Base-by-base conservation (phyloP, 2,113 vertebrate species). In the Pimephales promelas region DNA sequence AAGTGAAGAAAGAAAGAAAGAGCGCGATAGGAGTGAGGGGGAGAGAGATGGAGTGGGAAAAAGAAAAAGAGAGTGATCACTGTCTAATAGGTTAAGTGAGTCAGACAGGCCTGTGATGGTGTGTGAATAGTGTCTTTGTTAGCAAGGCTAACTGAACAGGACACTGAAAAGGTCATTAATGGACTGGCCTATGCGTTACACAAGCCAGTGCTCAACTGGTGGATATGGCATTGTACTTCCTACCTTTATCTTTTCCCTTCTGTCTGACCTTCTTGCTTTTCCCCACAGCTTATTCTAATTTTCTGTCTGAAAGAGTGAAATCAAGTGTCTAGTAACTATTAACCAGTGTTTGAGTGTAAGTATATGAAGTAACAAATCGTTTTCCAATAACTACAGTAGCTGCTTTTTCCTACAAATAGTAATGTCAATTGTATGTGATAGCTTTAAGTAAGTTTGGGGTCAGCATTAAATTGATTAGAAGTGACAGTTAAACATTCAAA, bases 71-170 rank as follows among this genome's bases (percentile, higher is more conserved):
- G 85, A 90, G 87, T 91, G 88, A 92, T 94, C 89, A 92, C 89
- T 90, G 91, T 90, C 85, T 82, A 90, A 87, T 87, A 90, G 89
- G 89, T 87, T 93, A 93, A 94, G 88, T 90, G 89, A 92, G 90
- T 90, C 80, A 45, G 93, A 94, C 92, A 93, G 88, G 91, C 91
- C 90, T 90, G 88, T 86, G 88, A 89, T 78, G 0, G 87, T 82
- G 88, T 52, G 83, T 90, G 92, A 94, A 92, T 89, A 90, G 89
- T 34, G 86, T 83, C 83, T 89, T 90, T 93, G 91, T 92, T 90
- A 88, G 83, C 84, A 81, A 92, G 84, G 84, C 68, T 94, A 91
- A 95, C 89, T 89, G 89, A 90, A 93, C 88, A 78, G 82, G 92
- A 94, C 92, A 90, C 87, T 85, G 40, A 20, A 20, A 28, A 49